These are phyloP conservation scores for Drosophila neocordata DNA, from an alignment of 1,140 invertebrate species.

Conservation along the genomic window DNA sequence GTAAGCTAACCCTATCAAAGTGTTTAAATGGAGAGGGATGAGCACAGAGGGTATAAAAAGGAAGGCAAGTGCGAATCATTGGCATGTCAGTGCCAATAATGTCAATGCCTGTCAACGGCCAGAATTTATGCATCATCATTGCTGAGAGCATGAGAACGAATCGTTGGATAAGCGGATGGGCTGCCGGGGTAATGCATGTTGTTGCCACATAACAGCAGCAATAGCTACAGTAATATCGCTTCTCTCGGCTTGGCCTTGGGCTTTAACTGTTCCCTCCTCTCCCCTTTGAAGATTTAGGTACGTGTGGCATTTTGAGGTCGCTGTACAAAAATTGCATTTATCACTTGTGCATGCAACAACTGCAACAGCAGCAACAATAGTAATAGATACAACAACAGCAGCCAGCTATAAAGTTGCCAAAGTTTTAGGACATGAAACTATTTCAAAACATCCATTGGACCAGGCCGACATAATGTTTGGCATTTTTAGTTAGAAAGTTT, in stretches of 20 bases:
- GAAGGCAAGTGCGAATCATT: constrained; percentile 28
- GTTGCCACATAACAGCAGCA: constrained; percentile 13
- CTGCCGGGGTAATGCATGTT: constrained; percentile 5
- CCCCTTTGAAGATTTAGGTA: constrained; percentile 2
- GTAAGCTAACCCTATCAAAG: not conserved
- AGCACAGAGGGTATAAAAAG: not conserved
- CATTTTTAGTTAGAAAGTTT: constrained; percentile 2
- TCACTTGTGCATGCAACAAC: constrained; percentile 18
- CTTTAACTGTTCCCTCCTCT: not conserved
- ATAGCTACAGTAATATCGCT: constrained; percentile 5
- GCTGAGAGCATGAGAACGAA: not conserved
- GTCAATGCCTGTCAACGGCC: constrained; percentile 13
- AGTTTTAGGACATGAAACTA: constrained; percentile 1
- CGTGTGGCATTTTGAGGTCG: constrained; percentile 6
- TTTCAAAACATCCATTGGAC: constrained; percentile 12
- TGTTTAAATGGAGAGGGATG: not conserved
- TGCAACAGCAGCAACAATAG: not conserved
- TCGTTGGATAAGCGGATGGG: not conserved
- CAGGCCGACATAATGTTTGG: constrained; percentile 15
- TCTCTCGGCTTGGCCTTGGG: constrained; percentile 3
- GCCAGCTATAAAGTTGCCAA: constrained; percentile 13
- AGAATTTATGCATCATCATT: constrained; percentile 27
- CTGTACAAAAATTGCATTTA: constrained; percentile 24
- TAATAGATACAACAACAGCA: not conserved
- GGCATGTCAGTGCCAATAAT: constrained; percentile 26